phyloP scores from a whole-genome alignment of 2,888 invertebrate genomes.

The Epirrhoe tristata region DNA sequence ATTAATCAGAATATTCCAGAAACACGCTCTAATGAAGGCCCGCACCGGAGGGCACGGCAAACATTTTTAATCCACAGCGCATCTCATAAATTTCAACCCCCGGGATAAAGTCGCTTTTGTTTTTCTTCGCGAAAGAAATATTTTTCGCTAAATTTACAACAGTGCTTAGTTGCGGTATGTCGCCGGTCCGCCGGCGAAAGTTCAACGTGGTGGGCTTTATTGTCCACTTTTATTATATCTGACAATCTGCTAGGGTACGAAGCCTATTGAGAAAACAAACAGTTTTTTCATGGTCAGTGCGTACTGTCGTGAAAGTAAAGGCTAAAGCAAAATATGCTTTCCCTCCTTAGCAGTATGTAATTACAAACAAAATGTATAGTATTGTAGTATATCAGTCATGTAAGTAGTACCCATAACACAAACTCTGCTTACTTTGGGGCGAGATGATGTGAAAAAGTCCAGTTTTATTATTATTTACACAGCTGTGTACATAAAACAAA shows the following conservation, averaged over 20 bases:
- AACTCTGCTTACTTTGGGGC: too few species aligned
- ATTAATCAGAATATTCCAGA: slow-evolving; percentile 80
- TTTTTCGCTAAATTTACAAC: slow-evolving; percentile 75
- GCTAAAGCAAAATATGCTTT: too few species aligned
- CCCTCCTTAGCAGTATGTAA: too few species aligned
- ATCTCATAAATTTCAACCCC: slow-evolving; percentile 81
- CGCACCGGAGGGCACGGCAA: slow-evolving; percentile 77
- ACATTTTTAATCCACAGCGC: slow-evolving; percentile 83
- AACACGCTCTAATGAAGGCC: slow-evolving; percentile 77
- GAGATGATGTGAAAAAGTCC: too few species aligned
- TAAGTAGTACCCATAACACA: too few species aligned
- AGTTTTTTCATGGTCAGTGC: neutral
- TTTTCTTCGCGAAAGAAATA: slow-evolving; percentile 75
- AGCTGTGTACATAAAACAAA: too few species aligned
- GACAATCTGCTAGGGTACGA: slow-evolving; percentile 47
- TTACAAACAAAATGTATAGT: too few species aligned
- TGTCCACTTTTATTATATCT: slow-evolving; percentile 58
- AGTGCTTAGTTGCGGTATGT: slow-evolving; percentile 65
- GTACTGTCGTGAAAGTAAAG: too few species aligned
- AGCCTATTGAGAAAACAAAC: neutral
- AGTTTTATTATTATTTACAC: too few species aligned
- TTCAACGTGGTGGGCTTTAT: slow-evolving; percentile 56
- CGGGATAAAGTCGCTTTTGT: slow-evolving; percentile 77
- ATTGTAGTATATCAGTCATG: too few species aligned
- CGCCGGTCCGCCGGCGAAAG: slow-evolving; percentile 49